These are phyloP conservation scores for Thalassarche chlororhynchos DNA, from an alignment of 2,113 vertebrate species.

Conservation along the genomic window DNA sequence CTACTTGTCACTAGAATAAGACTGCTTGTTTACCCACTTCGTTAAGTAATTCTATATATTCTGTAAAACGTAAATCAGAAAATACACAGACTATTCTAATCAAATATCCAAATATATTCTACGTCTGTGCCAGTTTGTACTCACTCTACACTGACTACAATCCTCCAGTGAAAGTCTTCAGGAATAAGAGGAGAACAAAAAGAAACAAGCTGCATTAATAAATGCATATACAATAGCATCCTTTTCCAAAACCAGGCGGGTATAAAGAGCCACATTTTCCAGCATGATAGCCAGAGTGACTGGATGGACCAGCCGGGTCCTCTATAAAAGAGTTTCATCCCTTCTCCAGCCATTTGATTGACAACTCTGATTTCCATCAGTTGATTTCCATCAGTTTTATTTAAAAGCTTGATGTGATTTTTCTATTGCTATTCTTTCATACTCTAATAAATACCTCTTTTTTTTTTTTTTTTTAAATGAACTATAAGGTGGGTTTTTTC, in stretches of 20 bases:
- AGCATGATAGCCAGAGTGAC: not conserved
- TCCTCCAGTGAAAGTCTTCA: not conserved
- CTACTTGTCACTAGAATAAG: not conserved
- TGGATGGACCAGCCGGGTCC: not conserved
- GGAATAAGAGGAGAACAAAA: not conserved
- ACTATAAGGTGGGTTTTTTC: not conserved
- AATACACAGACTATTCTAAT: slow-evolving; percentile 15
- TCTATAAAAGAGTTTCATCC: not conserved
- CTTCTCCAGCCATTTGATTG: not conserved
- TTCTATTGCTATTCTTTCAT: not conserved
- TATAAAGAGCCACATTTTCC: not conserved
- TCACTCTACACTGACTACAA: not conserved
- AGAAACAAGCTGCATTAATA: not conserved
- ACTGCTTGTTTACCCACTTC: not conserved
- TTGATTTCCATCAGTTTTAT: not conserved
- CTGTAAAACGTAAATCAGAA: slow-evolving; percentile 47
- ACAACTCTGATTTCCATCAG: not conserved
- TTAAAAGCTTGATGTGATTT: not conserved
- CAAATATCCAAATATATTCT: slow-evolving; percentile 15
- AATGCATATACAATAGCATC: not conserved
- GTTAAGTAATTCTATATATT: not conserved
- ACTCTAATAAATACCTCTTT: not conserved
- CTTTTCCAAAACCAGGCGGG: not conserved
- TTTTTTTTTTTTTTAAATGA: not conserved
- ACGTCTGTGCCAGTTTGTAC: slow-evolving; percentile 6